Conservation (phyloP, 2,113 vertebrate species). For the Ageneiosus marmoratus region DNA sequence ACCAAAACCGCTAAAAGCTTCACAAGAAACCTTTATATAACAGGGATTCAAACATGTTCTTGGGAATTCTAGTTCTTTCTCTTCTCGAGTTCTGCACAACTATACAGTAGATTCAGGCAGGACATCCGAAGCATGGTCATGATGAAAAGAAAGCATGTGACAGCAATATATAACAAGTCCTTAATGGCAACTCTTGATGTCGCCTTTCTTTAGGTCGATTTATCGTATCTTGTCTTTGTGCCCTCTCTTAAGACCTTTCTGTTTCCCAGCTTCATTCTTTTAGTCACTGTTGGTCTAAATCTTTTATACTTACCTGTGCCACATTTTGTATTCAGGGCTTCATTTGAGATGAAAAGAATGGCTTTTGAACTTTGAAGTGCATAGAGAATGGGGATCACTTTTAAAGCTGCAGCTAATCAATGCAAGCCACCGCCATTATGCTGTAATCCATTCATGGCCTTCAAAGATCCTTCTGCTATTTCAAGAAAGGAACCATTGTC, state of each 20-base stretch:
- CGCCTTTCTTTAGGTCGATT: background rate
- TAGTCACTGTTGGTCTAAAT: background rate
- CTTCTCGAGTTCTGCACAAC: background rate
- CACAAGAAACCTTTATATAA: background rate
- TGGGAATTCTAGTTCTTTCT: background rate
- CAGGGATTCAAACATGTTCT: background rate
- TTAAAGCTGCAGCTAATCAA: slow-evolving; percentile 53
- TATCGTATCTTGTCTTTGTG: too few relatives aligned
- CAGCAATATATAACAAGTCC: background rate
- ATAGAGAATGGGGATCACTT: too few relatives aligned
- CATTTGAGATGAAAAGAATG: slow-evolving; percentile 48
- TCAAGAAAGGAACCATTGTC: slow-evolving; percentile 30
- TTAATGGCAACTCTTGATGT: background rate
- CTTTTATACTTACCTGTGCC: slow-evolving; percentile 23
- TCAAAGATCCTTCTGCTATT: slow-evolving; percentile 42
- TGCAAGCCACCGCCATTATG: slow-evolving; percentile 44
- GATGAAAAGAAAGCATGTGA: background rate
- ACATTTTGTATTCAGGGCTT: slow-evolving; percentile 26
- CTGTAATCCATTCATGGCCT: slow-evolving; percentile 43
- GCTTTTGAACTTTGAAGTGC: slow-evolving; percentile 42
- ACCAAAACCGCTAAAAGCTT: background rate
- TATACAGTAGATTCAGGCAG: background rate
- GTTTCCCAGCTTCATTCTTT: slow-evolving; percentile 3
- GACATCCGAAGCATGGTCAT: background rate
- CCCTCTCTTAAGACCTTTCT: background rate